Percentiles rank a stretch among this genome's conserved stretches.
Evolutionary conservation across 2,888 invertebrate genomes (phyloP).

Genomic region (Listrodromus nycthemerus): DNA sequence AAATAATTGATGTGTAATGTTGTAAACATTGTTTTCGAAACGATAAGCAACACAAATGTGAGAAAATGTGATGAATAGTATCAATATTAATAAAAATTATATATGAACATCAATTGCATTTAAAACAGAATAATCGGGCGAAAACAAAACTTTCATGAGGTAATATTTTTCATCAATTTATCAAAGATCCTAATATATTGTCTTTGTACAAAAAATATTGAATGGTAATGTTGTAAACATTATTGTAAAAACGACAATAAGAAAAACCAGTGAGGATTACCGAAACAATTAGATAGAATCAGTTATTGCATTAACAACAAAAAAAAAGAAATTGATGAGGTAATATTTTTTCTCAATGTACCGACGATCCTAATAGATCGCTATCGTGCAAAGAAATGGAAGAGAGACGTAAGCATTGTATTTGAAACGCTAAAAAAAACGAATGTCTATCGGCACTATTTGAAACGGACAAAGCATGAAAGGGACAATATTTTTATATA

Average conservation of each 20-base stretch:
- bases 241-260: neutral
- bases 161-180: constrained; percentile 27
- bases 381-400: constrained; percentile 32
- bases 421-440: neutral
- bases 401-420: neutral
- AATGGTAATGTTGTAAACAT: no score
- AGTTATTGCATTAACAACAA: neutral
- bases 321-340: neutral
- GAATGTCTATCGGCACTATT: constrained; percentile 12
- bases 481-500: constrained; percentile 57
- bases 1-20: neutral
- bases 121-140: neutral
- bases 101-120: constrained; percentile 1
- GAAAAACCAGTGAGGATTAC: no score
- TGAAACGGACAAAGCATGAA: constrained; percentile 7
- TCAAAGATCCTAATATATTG: neutral
- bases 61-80: no score
- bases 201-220: constrained; percentile 29
- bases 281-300: constrained; percentile 19
- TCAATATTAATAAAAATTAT: constrained; percentile 3
- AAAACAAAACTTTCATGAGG: constrained; percentile 2
- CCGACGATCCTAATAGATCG: neutral
- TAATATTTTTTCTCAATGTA: constrained; percentile 29
- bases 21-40: no score
- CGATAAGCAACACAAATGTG: no score